Evolutionary conservation across 1,140 invertebrate species (phyloP), one percentile per base, ranked within the genome.

Genomic region (Cardiocondyla obscurior): DNA sequence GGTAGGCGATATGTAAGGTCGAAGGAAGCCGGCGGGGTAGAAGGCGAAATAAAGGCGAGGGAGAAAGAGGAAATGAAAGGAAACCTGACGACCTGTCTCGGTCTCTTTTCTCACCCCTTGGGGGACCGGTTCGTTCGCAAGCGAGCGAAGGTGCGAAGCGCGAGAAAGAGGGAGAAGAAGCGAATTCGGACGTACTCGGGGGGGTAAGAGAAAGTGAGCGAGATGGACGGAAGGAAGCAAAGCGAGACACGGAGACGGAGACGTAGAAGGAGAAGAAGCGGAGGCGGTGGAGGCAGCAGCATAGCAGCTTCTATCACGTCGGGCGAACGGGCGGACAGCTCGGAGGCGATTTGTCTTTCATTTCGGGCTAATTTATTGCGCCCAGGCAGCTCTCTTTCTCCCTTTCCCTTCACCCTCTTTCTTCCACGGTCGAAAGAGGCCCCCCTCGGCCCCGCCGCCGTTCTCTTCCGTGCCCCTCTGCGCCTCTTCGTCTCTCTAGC

Each of bases 351-450:
- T 94, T 93, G 93, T 94, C 93, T 94, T 94, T 94, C 93, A 94
- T 94, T 94, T 94, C 91, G 93, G 90, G 92, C 91, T 94, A 94
- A 94, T 94, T 94, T 94, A 94, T 94, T 92, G 93, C 92, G 85
- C 90, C 85, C 87, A 81, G 88, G 85, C 90, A 86, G 69, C 46
- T 72, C 60, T 69, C 76, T 76, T 82, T 86, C 57, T 72, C 85
- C 65, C 62, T 79, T 58, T 44, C 76, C 60, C 76, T 69, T 69
- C 77, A 46, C 19, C 64, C 72, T 64, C 84, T 77, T 73, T 72
- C 60, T 60, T 79, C 74, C 2, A 53, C 74, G 62, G 36, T 67
- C 25, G 46, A 53, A 39, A 33, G 12, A n/a, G n/a, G n/a, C n/a
- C 28, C 70, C 65, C 42, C 22, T 30, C n/a, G n/a, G n/a, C 51